Conservation (phyloP, 2,113 vertebrate genomes). For the Naja naja region DNA sequence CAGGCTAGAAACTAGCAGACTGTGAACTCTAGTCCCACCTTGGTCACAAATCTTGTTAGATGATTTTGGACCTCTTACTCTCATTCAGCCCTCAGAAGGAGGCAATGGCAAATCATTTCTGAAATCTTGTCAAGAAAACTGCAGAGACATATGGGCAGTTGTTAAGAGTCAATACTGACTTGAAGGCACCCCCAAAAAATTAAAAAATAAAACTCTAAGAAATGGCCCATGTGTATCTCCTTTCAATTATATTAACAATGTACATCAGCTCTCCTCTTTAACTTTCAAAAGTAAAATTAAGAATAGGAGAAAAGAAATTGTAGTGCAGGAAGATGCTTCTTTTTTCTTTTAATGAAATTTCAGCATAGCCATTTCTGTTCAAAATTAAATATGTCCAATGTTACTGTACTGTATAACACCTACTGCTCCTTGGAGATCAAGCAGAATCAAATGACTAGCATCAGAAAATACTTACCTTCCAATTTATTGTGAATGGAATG, state of each 20-base stretch:
- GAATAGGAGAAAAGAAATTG: not conserved
- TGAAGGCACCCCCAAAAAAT: not conserved
- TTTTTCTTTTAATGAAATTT: not conserved
- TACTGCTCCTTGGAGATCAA: slow-evolving; percentile 40
- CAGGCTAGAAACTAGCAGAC: not conserved
- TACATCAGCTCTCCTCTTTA: not conserved
- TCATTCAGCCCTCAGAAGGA: not conserved
- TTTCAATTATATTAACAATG: not conserved
- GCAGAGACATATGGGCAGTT: not conserved
- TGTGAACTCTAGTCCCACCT: not conserved
- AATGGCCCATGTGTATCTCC: not conserved
- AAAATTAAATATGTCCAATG: slow-evolving; percentile 25
- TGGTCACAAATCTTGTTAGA: not conserved
- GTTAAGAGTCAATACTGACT: not conserved
- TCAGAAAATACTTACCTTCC: slow-evolving; percentile 39
- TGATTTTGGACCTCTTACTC: not conserved
- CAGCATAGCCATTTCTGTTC: not conserved
- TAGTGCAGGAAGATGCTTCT: not conserved
- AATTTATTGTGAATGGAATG: slow-evolving; percentile 56
- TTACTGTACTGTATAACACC: slow-evolving; percentile 30
- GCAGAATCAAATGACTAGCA: slow-evolving; percentile 4
- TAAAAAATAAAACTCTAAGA: not conserved
- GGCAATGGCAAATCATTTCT: not conserved
- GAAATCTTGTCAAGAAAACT: not conserved
- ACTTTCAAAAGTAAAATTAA: slow-evolving; percentile 13